Conservation (phyloP, 2,797 vertebrate species). For the Carduelis carduelis region DNA sequence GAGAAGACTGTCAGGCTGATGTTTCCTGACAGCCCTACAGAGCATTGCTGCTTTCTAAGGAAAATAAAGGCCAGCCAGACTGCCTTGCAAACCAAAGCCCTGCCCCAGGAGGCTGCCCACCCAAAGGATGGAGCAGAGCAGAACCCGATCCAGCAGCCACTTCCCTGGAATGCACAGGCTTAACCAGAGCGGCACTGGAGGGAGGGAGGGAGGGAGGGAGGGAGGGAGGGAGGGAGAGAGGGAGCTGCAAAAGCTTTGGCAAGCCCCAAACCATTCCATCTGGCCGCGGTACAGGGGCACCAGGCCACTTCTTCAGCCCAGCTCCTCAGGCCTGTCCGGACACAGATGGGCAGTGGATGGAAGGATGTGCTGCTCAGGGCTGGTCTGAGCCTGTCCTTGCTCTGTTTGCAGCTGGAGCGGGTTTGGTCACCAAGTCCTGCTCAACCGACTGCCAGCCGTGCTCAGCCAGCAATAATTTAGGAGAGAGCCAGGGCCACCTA, state of each 20-base stretch:
- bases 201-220: background rate
- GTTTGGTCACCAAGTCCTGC: background rate
- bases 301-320: background rate
- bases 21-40: background rate
- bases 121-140: background rate
- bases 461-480: background rate
- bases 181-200: background rate
- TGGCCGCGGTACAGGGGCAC: fast-evolving
- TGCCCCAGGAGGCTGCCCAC: background rate
- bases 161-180: background rate
- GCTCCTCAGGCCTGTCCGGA: background rate
- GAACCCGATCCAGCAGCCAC: fast-evolving
- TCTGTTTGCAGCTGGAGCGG: background rate
- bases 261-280: fast-evolving
- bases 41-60: background rate
- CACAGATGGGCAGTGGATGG: background rate
- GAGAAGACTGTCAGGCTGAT: background rate
- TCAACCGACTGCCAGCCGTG: fast-evolving
- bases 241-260: background rate
- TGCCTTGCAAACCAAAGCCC: background rate
- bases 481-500: background rate
- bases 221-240: background rate
- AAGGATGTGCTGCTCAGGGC: background rate
- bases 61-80: background rate
- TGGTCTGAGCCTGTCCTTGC: background rate